Conservation (phyloP, 2,113 vertebrate genomes). For the Vulpes ferrilata region DNA sequence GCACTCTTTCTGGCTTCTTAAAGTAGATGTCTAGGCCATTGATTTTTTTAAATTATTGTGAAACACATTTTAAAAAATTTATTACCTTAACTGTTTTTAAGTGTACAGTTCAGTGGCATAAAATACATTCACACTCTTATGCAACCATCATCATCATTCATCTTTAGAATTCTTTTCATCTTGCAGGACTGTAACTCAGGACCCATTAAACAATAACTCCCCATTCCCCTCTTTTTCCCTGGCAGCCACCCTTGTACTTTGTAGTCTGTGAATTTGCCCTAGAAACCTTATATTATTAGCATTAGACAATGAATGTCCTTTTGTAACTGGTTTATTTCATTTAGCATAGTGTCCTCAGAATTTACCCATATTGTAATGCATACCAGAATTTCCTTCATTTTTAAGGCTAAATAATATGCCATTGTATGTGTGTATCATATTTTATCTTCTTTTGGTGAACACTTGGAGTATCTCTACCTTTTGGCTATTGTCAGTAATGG, state of each 20-base stretch:
- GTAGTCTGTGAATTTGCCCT: not conserved
- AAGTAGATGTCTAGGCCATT: not conserved
- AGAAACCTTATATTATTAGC: not conserved
- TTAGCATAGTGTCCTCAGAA: not conserved
- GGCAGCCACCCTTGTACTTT: not conserved
- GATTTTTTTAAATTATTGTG: not conserved
- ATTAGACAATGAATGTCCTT: not conserved
- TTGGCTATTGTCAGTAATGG: not conserved
- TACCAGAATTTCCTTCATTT: constrained; percentile 21
- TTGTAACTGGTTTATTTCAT: not conserved
- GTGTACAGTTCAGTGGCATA: not conserved
- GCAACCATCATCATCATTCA: not conserved
- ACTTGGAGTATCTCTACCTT: not conserved
- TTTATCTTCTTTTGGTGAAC: not conserved
- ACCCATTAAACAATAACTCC: not conserved
- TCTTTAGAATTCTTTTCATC: not conserved
- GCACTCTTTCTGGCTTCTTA: not conserved
- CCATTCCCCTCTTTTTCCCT: not conserved
- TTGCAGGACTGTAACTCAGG: not conserved
- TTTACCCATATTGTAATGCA: not conserved
- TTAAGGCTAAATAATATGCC: constrained; percentile 2
- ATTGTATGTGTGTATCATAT: not conserved
- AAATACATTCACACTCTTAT: not conserved
- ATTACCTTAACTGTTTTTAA: not conserved
- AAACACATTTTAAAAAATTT: not conserved